Evolutionary conservation across 1,140 invertebrate genomes (phyloP), one percentile per base, ranked within the genome.

Genomic region (Brachionus manjavacas): DNA sequence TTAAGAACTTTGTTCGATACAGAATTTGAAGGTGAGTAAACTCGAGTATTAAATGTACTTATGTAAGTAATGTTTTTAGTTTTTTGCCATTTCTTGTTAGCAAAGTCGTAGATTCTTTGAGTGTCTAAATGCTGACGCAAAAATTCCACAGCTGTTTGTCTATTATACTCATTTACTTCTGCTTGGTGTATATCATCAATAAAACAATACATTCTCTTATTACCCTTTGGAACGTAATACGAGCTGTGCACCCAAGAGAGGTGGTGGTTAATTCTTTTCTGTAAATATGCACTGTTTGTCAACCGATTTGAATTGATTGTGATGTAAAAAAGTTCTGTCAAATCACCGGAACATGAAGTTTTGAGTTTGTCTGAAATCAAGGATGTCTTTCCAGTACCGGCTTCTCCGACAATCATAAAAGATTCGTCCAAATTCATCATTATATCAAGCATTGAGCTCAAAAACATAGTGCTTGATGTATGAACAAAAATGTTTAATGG

Each of bases 161-260:
- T 39, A 70, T 72, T 55, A 70, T 55, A 28, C 8, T 68, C 25
- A 83, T 83, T 68, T 12, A 83, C 88, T 87, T 89, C 86, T 23
- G 88, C 88, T 11, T 89, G 83, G 83, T 90, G 89, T 83, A 90
- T 83, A 85, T 90, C 89, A 87, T 90, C 89, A 9, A 90, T 85
- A 35, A 89, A 85, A 85, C 87, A 89, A 9, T 89, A 85, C n/a
- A 90, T 87, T 78, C 87, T 78, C 78, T 89, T 89, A 87, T 89
- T 89, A 31, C 89, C 89, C 84, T 88, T 88, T 0, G 89, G 89
- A 31, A 89, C 87, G 79, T 87, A 89, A 20, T 88, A 89, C 6
- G 86, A 84, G 28, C 89, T 88, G 86, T 90, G 88, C 86, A 89
- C 89, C 89, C 89, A 89, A 76, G 89, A 88, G 23, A 89, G 74